Percentiles rank a stretch among this genome's conserved stretches.
Conservation (phyloP, 2,888 invertebrate genomes). For the Tromatobia lineatoria region DNA sequence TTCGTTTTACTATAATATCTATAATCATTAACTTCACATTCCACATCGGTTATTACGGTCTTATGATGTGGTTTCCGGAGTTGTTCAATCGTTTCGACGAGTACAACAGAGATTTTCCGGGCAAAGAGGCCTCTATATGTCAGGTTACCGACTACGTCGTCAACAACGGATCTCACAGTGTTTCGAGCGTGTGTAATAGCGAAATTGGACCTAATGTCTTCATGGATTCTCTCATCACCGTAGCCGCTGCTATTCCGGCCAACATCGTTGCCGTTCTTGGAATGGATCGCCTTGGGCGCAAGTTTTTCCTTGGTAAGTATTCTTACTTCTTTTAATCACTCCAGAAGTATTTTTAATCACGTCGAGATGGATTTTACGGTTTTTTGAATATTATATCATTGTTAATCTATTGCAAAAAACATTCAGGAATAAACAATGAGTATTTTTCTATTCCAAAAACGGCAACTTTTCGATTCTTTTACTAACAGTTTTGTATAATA, state of each 20-base stretch:
- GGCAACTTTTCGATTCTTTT: no score
- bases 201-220: slow-evolving; percentile 93
- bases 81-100: slow-evolving; percentile 96
- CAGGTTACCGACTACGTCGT: slow-evolving; percentile 92
- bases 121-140: slow-evolving; percentile 88
- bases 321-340: neutral
- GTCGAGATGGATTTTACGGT: neutral
- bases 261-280: slow-evolving; percentile 93
- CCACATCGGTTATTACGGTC: slow-evolving; percentile 97
- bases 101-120: slow-evolving; percentile 89
- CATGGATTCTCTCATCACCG: slow-evolving; percentile 94
- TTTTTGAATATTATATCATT: neutral
- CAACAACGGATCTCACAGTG: slow-evolving; percentile 88
- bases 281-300: slow-evolving; percentile 95
- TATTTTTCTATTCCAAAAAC: no score
- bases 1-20: slow-evolving; percentile 93
- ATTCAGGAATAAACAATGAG: no score
- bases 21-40: slow-evolving; percentile 97
- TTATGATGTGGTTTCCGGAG: slow-evolving; percentile 99
- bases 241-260: slow-evolving; percentile 94
- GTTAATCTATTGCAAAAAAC: no score
- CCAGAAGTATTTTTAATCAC: neutral
- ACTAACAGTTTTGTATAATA: no score
- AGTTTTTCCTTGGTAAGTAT: slow-evolving; percentile 91
- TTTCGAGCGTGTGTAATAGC: slow-evolving; percentile 88